These are phyloP conservation scores for Urophycis tenuis DNA, from an alignment of 2,797 vertebrate genomes.

Conservation along the genomic window DNA sequence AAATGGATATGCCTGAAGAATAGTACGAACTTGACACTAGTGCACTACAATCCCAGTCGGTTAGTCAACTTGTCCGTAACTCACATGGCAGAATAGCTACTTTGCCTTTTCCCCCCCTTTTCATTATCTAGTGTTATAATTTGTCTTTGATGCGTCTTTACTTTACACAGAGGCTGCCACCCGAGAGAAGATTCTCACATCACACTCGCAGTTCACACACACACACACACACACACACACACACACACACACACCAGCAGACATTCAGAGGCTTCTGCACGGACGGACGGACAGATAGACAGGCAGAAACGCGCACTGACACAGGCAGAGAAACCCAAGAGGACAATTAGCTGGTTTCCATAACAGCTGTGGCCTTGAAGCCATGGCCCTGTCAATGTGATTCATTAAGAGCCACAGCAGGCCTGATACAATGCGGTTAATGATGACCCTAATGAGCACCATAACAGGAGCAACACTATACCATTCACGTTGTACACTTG, in stretches of 20 bases:
- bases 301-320: slow-evolving; percentile 8
- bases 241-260: slow-evolving; percentile 12
- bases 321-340: slow-evolving; percentile 25
- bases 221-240: slow-evolving; percentile 2
- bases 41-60: neutral
- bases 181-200: neutral
- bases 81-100: neutral
- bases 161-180: no score
- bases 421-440: neutral
- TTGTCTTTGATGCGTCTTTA: neutral
- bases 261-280: neutral
- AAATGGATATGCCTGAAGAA: neutral
- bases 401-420: neutral
- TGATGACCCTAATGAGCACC: neutral
- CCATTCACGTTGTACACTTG: neutral
- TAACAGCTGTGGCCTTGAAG: slow-evolving; percentile 34
- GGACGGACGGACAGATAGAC: neutral
- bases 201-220: neutral
- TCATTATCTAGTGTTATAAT: neutral
- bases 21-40: neutral
- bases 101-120: neutral
- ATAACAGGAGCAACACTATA: neutral
- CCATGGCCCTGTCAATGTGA: neutral
- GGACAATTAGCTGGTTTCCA: slow-evolving; percentile 44
- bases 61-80: neutral